A percentile compares a stretch with the other conserved stretches of the same genome.
These are phyloP conservation scores for Homarus gammarus DNA, from an alignment of 2,888 invertebrate species.

Conservation along the genomic window DNA sequence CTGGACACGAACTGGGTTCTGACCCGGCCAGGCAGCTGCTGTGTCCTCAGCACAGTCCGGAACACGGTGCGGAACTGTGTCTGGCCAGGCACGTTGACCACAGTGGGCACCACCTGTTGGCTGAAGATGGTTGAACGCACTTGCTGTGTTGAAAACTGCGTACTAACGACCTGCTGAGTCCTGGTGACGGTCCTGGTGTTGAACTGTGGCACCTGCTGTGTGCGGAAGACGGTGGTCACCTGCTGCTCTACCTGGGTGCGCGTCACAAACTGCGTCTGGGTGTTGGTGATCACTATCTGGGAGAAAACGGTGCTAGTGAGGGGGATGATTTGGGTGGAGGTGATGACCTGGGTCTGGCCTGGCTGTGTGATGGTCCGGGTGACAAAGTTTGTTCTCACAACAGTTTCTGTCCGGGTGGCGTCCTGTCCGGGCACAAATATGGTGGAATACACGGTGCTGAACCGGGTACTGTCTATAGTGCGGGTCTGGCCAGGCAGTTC, in stretches of 20 bases:
- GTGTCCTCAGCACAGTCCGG: conserved; percentile 39
- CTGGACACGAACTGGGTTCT: conserved; percentile 48
- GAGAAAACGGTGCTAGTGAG: conserved; percentile 65
- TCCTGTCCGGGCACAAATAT: conserved; percentile 32
- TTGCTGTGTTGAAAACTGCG: conserved; percentile 45
- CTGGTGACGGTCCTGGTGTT: conserved; percentile 60
- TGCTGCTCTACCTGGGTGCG: conserved; percentile 52
- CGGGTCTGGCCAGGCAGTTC: conserved; percentile 52
- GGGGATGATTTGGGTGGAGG: conserved; percentile 57
- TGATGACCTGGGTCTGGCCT: conserved; percentile 49
- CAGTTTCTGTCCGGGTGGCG: conserved; percentile 33
- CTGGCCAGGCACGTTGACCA: conserved; percentile 50
- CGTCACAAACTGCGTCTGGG: conserved; percentile 54
- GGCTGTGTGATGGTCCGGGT: conserved; percentile 62
- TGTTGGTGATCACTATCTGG: conserved; percentile 42
- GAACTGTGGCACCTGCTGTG: conserved; percentile 44
- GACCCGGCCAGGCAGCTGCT: conserved; percentile 40
- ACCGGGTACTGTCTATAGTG: conserved; percentile 58
- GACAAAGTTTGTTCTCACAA: conserved; percentile 53
- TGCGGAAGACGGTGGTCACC: conserved; percentile 43
- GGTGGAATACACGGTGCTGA: conserved; percentile 59
- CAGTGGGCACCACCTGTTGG: conserved; percentile 50
- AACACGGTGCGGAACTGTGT: conserved; percentile 45
- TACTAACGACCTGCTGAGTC: conserved; percentile 52
- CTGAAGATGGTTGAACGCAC: conserved; percentile 46